Percentiles rank a stretch among this genome's conserved stretches.
Evolutionary conservation across 2,888 invertebrate species (phyloP).

Genomic region (Drosophila koepferae): DNA sequence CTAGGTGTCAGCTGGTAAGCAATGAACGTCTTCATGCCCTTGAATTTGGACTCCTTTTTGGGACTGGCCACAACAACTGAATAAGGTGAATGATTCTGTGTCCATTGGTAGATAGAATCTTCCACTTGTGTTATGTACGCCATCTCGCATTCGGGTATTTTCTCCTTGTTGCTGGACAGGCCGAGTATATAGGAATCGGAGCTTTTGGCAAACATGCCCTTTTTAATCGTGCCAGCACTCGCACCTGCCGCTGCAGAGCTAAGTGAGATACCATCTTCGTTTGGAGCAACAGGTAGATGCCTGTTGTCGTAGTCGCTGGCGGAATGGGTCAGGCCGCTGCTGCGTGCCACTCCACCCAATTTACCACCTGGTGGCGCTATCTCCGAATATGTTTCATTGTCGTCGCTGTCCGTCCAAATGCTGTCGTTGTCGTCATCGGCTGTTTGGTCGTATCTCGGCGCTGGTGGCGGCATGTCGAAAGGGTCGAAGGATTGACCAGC

Average conservation of each 20-base stretch:
- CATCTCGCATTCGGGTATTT: conserved; percentile 89
- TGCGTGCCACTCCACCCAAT: conserved; percentile 16
- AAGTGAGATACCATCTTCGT: conserved; percentile 86
- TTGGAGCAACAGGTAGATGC: conserved; percentile 83
- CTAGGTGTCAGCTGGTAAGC: conserved; percentile 98
- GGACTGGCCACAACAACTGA: conserved; percentile 96
- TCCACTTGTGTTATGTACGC: conserved; percentile 91
- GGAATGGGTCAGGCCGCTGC: conserved; percentile 70
- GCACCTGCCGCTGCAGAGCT: conserved; percentile 57
- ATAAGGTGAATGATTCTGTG: conserved; percentile 90
- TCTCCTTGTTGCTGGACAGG: conserved; percentile 88
- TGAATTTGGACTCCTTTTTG: conserved; percentile 98
- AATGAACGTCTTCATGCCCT: conserved; percentile 98
- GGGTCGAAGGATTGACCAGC: conserved; percentile 58
- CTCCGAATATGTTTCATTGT: conserved; percentile 92
- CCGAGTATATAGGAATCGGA: conserved; percentile 96
- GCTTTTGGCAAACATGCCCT: conserved; percentile 95
- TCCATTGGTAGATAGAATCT: conserved; percentile 92
- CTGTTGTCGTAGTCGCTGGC: conserved; percentile 82
- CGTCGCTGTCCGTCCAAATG: conserved; percentile 94
- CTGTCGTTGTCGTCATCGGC: conserved; percentile 89
- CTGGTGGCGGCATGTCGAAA: conserved; percentile 43
- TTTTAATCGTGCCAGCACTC: conserved; percentile 86
- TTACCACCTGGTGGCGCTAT: conserved; percentile 87
- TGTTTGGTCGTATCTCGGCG: conserved; percentile 87